Evolutionary conservation across 2,113 vertebrate genomes (phyloP).

Genomic region (Dasypus novemcinctus): DNA sequence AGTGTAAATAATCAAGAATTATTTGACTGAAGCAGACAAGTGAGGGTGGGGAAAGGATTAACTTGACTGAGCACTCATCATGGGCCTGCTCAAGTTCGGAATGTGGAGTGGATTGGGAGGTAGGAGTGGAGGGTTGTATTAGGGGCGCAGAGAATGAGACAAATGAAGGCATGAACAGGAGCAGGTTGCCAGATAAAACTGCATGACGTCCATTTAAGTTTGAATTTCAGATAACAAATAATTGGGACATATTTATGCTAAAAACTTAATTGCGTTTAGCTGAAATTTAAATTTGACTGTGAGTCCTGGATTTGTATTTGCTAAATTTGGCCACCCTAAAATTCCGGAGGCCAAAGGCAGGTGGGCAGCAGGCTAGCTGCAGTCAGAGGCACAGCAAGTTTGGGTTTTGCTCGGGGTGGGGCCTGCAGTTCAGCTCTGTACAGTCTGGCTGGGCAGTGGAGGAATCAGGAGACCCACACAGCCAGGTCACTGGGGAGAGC

Average conservation of each 20-base stretch:
- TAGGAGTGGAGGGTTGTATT: not conserved
- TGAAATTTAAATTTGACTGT: not conserved
- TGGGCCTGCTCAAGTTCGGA: not conserved
- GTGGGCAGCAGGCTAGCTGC: too few species aligned
- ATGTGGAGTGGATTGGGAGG: too few species aligned
- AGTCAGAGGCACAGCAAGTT: accelerated
- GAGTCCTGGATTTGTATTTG: not conserved
- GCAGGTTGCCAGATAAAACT: not conserved
- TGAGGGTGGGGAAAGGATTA: not conserved
- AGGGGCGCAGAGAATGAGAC: not conserved
- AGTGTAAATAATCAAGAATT: not conserved
- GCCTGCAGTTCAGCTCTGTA: accelerated
- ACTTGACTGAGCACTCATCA: not conserved
- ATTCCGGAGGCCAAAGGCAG: not conserved
- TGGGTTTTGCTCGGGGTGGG: not conserved
- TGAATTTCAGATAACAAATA: not conserved
- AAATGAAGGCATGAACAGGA: not conserved
- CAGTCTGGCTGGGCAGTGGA: accelerated
- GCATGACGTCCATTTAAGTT: not conserved
- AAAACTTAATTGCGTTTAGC: not conserved
- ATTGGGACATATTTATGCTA: not conserved
- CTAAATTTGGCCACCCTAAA: not conserved
- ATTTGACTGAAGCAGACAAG: not conserved
- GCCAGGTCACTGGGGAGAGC: too few species aligned
- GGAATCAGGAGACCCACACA: too few species aligned